phyloP scores from a whole-genome alignment of 2,113 vertebrate genomes.

The Eurystomus gularis region DNA sequence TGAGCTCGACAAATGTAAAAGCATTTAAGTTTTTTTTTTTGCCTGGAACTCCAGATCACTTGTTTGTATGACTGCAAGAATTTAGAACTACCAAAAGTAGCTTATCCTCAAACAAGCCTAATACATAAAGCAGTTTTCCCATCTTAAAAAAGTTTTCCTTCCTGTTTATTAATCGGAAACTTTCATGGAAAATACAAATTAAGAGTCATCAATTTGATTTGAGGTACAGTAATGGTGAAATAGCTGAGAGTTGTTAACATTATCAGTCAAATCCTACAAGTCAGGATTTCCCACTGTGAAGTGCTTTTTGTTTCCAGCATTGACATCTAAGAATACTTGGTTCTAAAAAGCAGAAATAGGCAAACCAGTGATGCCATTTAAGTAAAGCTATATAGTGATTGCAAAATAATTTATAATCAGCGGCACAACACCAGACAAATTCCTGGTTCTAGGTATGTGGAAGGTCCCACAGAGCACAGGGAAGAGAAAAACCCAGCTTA shows the following conservation, averaged over 20 bases:
- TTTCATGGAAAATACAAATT: not conserved
- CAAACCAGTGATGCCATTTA: rapidly evolving
- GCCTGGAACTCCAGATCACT: not conserved
- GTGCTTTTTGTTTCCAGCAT: not conserved
- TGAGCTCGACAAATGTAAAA: rapidly evolving
- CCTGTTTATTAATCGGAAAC: not conserved
- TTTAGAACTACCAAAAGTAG: too few relatives aligned
- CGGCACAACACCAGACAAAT: rapidly evolving
- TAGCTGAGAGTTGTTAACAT: too few relatives aligned
- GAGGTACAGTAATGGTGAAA: not conserved
- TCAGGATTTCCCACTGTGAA: rapidly evolving
- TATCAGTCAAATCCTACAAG: not conserved
- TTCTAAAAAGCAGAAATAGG: not conserved
- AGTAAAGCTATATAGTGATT: not conserved
- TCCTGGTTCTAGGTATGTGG: not conserved
- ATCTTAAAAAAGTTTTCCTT: not conserved
- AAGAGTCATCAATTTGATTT: not conserved
- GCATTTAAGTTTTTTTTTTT: rapidly evolving
- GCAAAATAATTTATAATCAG: rapidly evolving
- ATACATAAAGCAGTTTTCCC: not conserved
- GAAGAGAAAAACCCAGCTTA: not conserved
- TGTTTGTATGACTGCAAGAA: too few relatives aligned
- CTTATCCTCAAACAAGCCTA: too few relatives aligned
- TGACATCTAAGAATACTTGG: too few relatives aligned
- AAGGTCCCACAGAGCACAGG: not conserved